These are phyloP conservation scores for Arctocebus calabarensis DNA, from an alignment of 2,797 vertebrate species.

Conservation along the genomic window DNA sequence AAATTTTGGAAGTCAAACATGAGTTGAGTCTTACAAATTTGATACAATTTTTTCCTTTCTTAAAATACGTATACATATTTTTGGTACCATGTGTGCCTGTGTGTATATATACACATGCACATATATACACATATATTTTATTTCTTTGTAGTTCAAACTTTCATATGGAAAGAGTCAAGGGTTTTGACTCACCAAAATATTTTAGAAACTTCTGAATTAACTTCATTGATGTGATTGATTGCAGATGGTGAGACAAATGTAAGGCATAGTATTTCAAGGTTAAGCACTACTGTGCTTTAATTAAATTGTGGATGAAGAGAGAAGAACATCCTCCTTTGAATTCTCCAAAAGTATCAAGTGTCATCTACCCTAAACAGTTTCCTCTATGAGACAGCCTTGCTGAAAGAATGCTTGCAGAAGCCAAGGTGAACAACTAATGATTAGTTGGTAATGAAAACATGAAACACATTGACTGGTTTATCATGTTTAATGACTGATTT, in stretches of 20 bases:
- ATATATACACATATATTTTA: neutral
- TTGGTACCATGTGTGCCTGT: no score
- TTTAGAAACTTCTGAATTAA: constrained; percentile 59
- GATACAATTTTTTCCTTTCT: no score
- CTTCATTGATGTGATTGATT: constrained; percentile 31
- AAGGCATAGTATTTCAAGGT: constrained; percentile 56
- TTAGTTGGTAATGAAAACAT: neutral
- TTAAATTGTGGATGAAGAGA: constrained; percentile 56
- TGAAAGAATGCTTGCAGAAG: constrained; percentile 36
- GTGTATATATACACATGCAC: neutral
- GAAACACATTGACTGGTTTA: neutral
- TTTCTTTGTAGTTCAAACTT: neutral
- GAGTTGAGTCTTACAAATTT: no score
- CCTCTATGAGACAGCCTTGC: constrained; percentile 11
- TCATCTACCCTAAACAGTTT: neutral
- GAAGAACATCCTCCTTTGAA: constrained; percentile 46
- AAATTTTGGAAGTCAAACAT: no score
- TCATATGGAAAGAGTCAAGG: neutral
- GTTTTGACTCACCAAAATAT: neutral
- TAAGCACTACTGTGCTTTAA: constrained; percentile 46
- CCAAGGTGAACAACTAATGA: neutral
- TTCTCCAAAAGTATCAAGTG: constrained; percentile 1
- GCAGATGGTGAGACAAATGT: constrained; percentile 30
- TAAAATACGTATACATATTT: no score
- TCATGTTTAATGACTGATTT: constrained; percentile 17